A percentile compares a stretch with the other conserved stretches of the same genome.
Evolutionary conservation across 2,888 invertebrate genomes (phyloP).

Genomic region (Mesochorus sp.): DNA sequence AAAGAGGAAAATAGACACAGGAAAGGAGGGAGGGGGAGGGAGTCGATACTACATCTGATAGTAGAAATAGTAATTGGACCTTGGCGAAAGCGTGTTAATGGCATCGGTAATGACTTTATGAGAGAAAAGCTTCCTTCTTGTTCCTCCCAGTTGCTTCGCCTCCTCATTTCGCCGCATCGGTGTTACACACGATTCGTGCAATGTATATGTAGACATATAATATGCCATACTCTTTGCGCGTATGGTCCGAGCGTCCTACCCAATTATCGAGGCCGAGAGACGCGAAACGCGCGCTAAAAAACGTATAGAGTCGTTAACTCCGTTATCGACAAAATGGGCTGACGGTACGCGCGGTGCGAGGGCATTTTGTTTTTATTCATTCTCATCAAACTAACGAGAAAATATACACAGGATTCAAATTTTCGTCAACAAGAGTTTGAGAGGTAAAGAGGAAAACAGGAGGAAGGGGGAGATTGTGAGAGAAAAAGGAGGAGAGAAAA

Average conservation of each 20-base stretch:
- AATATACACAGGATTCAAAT: no score
- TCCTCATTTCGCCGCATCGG: slow-evolving; percentile 32
- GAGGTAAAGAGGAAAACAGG: no score
- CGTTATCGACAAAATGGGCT: slow-evolving; percentile 26
- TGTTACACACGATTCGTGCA: slow-evolving; percentile 1
- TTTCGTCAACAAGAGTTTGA: background rate
- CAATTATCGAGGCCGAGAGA: slow-evolving; percentile 30
- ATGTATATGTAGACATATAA: background rate
- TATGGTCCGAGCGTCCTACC: background rate
- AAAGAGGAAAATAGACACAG: no score
- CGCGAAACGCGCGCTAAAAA: slow-evolving; percentile 6
- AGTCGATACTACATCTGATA: slow-evolving; percentile 35
- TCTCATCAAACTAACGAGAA: background rate
- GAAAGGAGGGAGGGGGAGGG: background rate
- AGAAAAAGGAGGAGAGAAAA: no score
- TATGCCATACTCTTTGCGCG: no score
- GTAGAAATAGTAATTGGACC: slow-evolving; percentile 56
- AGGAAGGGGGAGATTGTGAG: no score
- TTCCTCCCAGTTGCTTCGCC: slow-evolving; percentile 4
- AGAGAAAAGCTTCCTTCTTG: slow-evolving; percentile 9
- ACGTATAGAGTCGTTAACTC: slow-evolving; percentile 11
- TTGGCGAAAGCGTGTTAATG: slow-evolving; percentile 53
- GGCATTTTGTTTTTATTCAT: background rate
- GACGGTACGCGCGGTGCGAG: no score
- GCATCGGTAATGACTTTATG: slow-evolving; percentile 58